These are phyloP conservation scores for Octonoba sinensis DNA, from an alignment of 2,888 invertebrate species.

Conservation along the genomic window DNA sequence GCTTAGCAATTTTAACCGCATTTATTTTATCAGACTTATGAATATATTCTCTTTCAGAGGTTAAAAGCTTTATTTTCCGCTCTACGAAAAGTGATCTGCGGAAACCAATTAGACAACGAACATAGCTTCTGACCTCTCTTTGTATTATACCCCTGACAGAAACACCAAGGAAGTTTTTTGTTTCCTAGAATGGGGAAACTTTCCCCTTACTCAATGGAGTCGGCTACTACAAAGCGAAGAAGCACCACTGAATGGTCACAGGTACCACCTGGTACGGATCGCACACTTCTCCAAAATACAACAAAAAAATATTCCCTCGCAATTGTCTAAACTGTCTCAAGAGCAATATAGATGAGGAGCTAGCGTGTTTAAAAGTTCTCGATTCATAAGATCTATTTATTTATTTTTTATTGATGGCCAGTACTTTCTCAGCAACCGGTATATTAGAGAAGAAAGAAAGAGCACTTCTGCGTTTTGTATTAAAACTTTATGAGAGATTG, in stretches of 20 bases:
- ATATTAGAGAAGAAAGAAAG: slow-evolving; percentile 29
- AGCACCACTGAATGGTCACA: slow-evolving; percentile 9
- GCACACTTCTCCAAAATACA: slow-evolving; percentile 42
- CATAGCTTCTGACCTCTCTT: slow-evolving; percentile 5
- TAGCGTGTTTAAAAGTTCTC: slow-evolving; percentile 51
- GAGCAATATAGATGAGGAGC: slow-evolving; percentile 55
- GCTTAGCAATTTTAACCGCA: too few species aligned
- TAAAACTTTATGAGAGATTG: slow-evolving; percentile 11
- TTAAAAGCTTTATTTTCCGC: too few species aligned
- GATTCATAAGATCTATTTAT: slow-evolving; percentile 49
- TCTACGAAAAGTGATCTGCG: too few species aligned
- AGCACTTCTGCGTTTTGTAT: slow-evolving; percentile 41
- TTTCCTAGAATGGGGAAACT: background rate
- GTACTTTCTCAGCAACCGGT: slow-evolving; percentile 18
- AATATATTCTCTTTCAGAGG: too few species aligned
- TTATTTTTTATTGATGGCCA: slow-evolving; percentile 23
- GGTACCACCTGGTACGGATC: slow-evolving; percentile 51
- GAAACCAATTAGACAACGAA: slow-evolving; percentile 14
- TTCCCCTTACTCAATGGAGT: slow-evolving; percentile 2
- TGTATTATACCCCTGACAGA: background rate
- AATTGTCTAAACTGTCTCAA: slow-evolving; percentile 55
- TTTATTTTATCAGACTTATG: too few species aligned
- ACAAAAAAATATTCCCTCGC: slow-evolving; percentile 35
- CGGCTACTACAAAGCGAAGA: slow-evolving; percentile 52
- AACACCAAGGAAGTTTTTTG: slow-evolving; percentile 21